Base-by-base conservation (phyloP, 2,113 vertebrate genomes). In the Notarius quadriscutis region DNA sequence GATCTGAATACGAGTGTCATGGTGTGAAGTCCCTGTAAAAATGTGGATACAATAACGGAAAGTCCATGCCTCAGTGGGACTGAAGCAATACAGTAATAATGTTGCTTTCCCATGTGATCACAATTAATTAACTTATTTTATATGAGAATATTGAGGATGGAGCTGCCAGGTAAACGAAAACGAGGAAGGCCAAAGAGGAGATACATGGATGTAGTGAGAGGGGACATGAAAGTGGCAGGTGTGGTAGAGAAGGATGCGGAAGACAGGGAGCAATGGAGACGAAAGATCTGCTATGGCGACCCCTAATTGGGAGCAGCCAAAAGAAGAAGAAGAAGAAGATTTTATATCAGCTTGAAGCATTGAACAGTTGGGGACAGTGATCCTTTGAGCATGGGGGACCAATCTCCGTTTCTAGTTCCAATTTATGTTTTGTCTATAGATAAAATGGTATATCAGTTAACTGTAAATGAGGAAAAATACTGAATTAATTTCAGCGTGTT, bases 121-220 rank as follows among this genome's bases (percentile, higher is more conserved):
- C 67, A 51, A 58, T 7, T 84, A 84, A 72, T 84, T 84, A 83
- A 27, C 48, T 84, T 15, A 81, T 41, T 81, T 81, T 25, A 62
- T 62, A 34, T 34, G 34, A 34, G 34, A 34, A 41, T 41, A 3
- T 41, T 41, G 34, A 41, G 34, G 34, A 41, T 41, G 34, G 34
- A 41, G 34, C 34, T 41, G 34, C 34, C 34, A 41, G 34, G 34
- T 2, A 41, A 41, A 41, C 2, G 2, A 41, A 41, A 41, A 41
- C 34, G 34, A 41, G 34, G 41, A 41, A 41, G 41, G 4, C 41
- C 41, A 41, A 41, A 41, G 41, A 41, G 41, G 41, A 41, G 41
- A 41, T 41, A 41, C 41, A 41, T 41, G 41, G 41, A 41, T 41
- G 41, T 41, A 4, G 41, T 41, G 41, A 41, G 41, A 41, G 41